phyloP scores from a whole-genome alignment of 2,888 invertebrate genomes.

The Caenorhabditis virilis region DNA sequence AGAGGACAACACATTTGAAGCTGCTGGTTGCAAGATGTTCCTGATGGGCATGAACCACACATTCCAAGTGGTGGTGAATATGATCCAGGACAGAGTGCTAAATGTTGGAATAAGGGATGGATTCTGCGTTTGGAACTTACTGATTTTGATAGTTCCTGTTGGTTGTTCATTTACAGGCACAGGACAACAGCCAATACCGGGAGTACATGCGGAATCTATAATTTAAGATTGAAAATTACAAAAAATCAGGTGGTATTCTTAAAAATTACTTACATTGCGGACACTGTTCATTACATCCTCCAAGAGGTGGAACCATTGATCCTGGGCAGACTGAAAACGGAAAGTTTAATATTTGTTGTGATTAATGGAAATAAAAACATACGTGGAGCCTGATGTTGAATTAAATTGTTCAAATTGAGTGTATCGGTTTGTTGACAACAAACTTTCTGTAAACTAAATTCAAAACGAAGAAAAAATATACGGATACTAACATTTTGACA shows the following conservation, averaged over 20 bases:
- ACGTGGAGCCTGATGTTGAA: constrained; percentile 52
- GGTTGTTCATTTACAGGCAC: constrained; percentile 46
- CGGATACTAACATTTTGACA: constrained; percentile 48
- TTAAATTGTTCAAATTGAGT: constrained; percentile 33
- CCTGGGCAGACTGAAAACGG: constrained; percentile 54
- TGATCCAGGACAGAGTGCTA: constrained; percentile 53
- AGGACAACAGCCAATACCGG: constrained; percentile 54
- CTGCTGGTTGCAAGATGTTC: constrained; percentile 42
- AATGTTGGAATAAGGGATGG: constrained; percentile 5
- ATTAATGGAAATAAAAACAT: too few species aligned
- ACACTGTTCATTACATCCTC: constrained; percentile 49
- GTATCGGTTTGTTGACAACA: constrained; percentile 52
- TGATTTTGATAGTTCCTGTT: constrained; percentile 38
- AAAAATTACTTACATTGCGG: constrained; percentile 43
- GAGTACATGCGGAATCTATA: constrained; percentile 57
- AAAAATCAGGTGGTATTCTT: neutral
- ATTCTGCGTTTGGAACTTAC: constrained; percentile 20
- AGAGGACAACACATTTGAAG: constrained; percentile 49
- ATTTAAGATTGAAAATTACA: neutral
- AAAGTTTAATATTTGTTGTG: too few species aligned
- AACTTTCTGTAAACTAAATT: constrained; percentile 56
- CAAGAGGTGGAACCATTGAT: constrained; percentile 51
- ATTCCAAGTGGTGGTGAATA: constrained; percentile 48
- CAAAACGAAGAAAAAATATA: too few species aligned
- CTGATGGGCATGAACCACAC: constrained; percentile 44